A percentile compares a stretch with the other conserved stretches of the same genome.
phyloP scores from a whole-genome alignment of 1,140 invertebrate genomes.

The Zelostemma sp. region DNA sequence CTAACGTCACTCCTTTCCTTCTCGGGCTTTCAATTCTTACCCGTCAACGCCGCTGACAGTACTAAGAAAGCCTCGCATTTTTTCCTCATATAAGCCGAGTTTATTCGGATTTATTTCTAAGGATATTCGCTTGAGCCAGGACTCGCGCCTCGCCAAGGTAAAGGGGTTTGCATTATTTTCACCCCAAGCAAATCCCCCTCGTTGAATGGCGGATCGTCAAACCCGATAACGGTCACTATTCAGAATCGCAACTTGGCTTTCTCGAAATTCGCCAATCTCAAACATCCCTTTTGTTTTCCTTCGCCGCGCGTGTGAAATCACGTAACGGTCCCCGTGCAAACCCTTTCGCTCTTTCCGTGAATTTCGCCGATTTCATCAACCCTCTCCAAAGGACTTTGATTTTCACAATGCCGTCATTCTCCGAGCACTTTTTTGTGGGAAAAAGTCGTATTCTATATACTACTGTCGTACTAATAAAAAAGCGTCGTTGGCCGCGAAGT shows the following conservation, averaged over 20 bases:
- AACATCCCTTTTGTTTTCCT: background rate
- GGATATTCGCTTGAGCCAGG: conserved; percentile 5
- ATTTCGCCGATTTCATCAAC: conserved; percentile 18
- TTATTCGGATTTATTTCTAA: conserved; percentile 6
- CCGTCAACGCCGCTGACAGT: background rate
- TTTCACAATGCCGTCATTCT: too few relatives aligned
- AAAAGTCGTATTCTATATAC: too few relatives aligned
- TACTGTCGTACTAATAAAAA: too few relatives aligned
- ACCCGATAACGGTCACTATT: conserved; percentile 12
- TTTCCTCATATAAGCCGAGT: conserved; percentile 4
- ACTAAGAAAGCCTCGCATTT: background rate
- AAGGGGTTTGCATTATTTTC: conserved; percentile 14
- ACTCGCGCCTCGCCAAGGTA: background rate
- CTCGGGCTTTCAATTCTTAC: background rate
- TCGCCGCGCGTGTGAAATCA: background rate
- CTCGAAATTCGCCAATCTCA: background rate
- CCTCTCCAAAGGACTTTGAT: too few relatives aligned
- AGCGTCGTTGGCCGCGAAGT: too few relatives aligned
- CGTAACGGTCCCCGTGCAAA: background rate
- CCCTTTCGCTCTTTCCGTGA: conserved; percentile 4
- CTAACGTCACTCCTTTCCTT: background rate
- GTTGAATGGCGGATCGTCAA: conserved; percentile 6
- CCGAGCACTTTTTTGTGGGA: too few relatives aligned
- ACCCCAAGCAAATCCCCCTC: conserved; percentile 9
- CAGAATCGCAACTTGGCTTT: background rate